Percentiles rank a stretch among this genome's conserved stretches.
Conservation (phyloP, 2,888 invertebrate species). For the Diabrotica balteata region DNA sequence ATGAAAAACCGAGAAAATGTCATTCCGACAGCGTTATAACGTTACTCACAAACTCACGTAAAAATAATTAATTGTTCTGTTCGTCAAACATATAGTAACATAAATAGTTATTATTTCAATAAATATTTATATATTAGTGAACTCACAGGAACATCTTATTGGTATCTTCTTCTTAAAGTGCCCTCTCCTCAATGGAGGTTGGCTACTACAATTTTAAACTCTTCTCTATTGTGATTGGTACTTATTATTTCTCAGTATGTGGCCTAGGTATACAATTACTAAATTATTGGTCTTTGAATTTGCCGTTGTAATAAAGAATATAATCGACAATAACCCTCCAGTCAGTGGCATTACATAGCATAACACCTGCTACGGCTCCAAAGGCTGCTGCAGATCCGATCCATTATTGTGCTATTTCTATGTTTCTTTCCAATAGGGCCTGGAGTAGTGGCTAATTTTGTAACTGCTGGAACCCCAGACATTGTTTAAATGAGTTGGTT, state of each 20-base stretch:
- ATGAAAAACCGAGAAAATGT: no score
- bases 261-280: background rate
- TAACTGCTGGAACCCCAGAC: constrained; percentile 30
- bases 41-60: no score
- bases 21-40: no score
- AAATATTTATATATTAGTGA: background rate
- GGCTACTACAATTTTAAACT: no score
- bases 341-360: constrained; percentile 76
- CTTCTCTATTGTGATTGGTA: no score
- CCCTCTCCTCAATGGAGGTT: no score
- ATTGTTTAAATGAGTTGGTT: constrained; percentile 11
- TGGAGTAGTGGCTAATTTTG: constrained; percentile 36
- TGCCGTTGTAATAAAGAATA: constrained; percentile 78
- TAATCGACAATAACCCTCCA: constrained; percentile 77
- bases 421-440: constrained; percentile 66
- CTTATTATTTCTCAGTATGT: no score
- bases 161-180: no score
- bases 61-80: no score
- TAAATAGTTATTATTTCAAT: no score
- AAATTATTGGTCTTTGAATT: constrained; percentile 66
- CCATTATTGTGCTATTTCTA: constrained; percentile 65
- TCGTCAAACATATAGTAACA: no score
- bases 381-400: constrained; percentile 68
- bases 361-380: constrained; percentile 70
- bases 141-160: background rate